Evolutionary conservation across 2,113 vertebrate species (phyloP), one percentile per base, ranked within the genome.

Genomic region (Mobula hypostoma): DNA sequence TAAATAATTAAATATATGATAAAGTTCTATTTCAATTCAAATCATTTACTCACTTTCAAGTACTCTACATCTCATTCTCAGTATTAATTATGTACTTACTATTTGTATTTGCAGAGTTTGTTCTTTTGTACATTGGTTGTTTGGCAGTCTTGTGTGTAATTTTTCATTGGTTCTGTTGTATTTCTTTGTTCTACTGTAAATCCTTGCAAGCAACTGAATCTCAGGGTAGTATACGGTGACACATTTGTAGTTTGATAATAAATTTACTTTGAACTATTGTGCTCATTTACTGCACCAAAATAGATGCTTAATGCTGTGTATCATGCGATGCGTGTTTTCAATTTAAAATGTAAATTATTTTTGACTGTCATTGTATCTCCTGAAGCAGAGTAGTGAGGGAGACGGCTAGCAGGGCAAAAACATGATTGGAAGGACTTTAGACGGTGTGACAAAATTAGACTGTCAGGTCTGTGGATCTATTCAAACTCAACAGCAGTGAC

Each of bases 401-500:
- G 63, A 77, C 19, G 78, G 92, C 94, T 95, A 95, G 94, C 95
- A 95, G 96, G 96, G 95, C 61, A 79, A 88, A 92, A 61, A 76
- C 87, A 88, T 94, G 94, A 88, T 78, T 90, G 56, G 74, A 91
- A 90, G 77, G 94, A 95, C 94, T 94, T 94, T 95, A 94, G 94
- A 94, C 94, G 76, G 94, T 56, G 21, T 95, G 95, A 95, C 95
- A 96, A 95, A 95, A 91, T 95, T 94, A 94, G 94, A 95, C 90
- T 48, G 40, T 95, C 94, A 94, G 94, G 94, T 94, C 94, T 24
- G 61, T 95, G 95, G 95, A 95, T 96, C 95, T 96, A 95, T 97
- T 97, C 96, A 97, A 96, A 96, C 96, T 96, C 95, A 95, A 97
- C 96, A 97, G 97, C 94, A 61, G 94, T 94, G 95, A 96, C 97